These are phyloP conservation scores for Monarcha castaneiventris DNA, from an alignment of 2,113 vertebrate species.

Conservation along the genomic window DNA sequence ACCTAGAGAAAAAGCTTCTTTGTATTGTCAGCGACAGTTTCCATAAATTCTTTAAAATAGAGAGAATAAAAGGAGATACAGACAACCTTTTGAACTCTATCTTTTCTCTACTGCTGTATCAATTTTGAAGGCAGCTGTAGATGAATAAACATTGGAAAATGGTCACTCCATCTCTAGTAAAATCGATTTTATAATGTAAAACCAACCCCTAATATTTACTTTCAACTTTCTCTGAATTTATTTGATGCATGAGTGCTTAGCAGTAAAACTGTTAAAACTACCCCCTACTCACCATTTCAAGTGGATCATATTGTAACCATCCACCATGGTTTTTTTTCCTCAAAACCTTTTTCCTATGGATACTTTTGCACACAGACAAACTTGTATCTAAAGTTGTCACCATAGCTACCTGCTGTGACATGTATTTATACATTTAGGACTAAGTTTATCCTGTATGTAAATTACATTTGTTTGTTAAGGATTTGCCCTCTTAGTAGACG, in stretches of 20 bases:
- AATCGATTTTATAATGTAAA: not conserved
- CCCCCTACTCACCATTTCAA: not conserved
- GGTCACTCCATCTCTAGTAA: not conserved
- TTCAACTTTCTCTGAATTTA: not conserved
- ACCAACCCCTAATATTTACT: not conserved
- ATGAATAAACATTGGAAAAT: conserved; percentile 14
- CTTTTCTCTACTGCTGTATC: not conserved
- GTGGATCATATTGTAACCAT: not conserved
- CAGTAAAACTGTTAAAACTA: not conserved
- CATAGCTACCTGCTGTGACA: not conserved
- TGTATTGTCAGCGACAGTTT: not conserved
- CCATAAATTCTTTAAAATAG: conserved; percentile 1
- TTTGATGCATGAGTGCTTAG: not conserved
- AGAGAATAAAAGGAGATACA: not conserved
- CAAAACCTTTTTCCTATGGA: not conserved
- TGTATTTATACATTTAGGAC: not conserved
- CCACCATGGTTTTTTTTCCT: not conserved
- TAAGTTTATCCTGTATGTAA: not conserved
- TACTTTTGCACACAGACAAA: not conserved
- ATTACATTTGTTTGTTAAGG: not conserved
- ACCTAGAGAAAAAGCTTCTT: not conserved
- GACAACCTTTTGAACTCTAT: not conserved
- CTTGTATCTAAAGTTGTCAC: not conserved
- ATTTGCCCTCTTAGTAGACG: not conserved
- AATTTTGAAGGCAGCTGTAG: not conserved